Percentiles rank a stretch among this genome's conserved stretches.
phyloP scores from a whole-genome alignment of 2,797 vertebrate genomes.

The Poeciliopsis infans region DNA sequence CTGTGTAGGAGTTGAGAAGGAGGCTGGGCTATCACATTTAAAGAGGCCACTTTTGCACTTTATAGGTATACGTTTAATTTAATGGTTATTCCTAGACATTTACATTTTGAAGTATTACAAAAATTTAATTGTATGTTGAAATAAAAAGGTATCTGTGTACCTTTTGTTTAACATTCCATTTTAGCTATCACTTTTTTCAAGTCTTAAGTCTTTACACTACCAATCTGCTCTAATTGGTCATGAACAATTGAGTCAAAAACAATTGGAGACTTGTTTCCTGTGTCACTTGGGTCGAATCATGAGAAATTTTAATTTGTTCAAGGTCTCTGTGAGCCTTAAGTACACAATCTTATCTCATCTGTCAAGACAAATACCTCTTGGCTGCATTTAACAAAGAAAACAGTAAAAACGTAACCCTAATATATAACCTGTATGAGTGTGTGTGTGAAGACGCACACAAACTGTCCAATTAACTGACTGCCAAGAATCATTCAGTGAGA shows the following conservation, averaged over 20 bases:
- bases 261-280: neutral
- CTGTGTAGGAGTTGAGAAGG: no score
- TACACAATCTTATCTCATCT: neutral
- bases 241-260: neutral
- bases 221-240: neutral
- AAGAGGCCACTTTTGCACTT: neutral
- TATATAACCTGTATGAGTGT: neutral
- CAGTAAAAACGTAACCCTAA: neutral
- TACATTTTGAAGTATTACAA: neutral
- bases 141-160: neutral
- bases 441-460: neutral
- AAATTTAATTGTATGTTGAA: neutral
- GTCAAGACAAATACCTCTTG: neutral
- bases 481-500: neutral
- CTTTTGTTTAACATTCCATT: neutral
- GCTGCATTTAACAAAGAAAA: neutral
- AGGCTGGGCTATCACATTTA: neutral
- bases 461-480: neutral
- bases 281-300: neutral
- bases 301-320: neutral
- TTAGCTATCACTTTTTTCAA: neutral
- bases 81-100: neutral
- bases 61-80: neutral
- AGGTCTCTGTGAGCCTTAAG: neutral
- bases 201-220: neutral